A percentile compares a stretch with the other conserved stretches of the same genome.
Conservation (phyloP, 2,888 invertebrate species). For the Oligia strigilis region DNA sequence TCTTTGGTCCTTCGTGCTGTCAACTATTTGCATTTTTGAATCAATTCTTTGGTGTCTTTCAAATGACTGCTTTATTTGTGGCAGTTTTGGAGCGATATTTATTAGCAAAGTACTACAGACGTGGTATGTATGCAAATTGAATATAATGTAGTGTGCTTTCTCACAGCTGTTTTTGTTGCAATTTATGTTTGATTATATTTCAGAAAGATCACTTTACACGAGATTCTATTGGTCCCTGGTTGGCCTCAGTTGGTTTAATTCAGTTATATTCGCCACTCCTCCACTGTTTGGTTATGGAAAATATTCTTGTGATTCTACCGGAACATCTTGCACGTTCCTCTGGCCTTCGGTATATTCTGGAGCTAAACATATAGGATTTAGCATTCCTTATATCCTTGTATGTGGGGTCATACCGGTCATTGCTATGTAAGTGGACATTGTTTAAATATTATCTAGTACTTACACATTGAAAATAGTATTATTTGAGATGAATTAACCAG, state of each 20-base stretch:
- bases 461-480: not conserved
- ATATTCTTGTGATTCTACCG: slow-evolving; percentile 88
- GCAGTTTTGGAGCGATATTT: slow-evolving; percentile 89
- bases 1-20: slow-evolving; percentile 89
- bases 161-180: slow-evolving; percentile 3
- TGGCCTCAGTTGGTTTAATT: slow-evolving; percentile 84
- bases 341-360: slow-evolving; percentile 85
- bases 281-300: slow-evolving; percentile 88
- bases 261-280: slow-evolving; percentile 85
- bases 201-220: slow-evolving; percentile 85
- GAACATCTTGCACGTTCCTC: slow-evolving; percentile 85
- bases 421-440: slow-evolving; percentile 82
- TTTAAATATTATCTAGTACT: not conserved
- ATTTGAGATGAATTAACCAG: slow-evolving; percentile 4
- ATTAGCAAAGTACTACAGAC: slow-evolving; percentile 84
- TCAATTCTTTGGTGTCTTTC: slow-evolving; percentile 89
- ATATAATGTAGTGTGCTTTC: not conserved
- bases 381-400: slow-evolving; percentile 83
- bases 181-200: slow-evolving; percentile 61
- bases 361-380: slow-evolving; percentile 85
- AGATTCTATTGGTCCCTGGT: slow-evolving; percentile 85
- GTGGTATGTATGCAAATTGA: slow-evolving; percentile 77
- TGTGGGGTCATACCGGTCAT: slow-evolving; percentile 85
- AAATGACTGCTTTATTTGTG: slow-evolving; percentile 87
- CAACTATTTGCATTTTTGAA: slow-evolving; percentile 90